These are phyloP conservation scores for Apostichopus leukothele DNA, from an alignment of 53 echinoderm and acorn worm genomes.

Conservation along the genomic window DNA sequence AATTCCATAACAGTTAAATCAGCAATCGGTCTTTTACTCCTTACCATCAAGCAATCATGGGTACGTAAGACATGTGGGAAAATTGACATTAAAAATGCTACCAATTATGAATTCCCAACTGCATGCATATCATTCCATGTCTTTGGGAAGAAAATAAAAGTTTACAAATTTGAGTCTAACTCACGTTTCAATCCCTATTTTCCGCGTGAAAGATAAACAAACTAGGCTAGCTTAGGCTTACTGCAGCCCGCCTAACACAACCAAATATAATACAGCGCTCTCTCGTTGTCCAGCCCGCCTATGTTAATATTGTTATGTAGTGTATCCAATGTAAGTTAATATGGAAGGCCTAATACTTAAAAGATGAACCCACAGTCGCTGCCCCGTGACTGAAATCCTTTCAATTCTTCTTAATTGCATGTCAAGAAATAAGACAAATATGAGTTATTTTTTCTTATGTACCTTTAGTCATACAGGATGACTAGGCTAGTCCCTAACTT, in stretches of 20 bases:
- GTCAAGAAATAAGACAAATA: too few species aligned
- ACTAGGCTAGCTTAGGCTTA: background rate
- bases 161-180: background rate
- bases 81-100: background rate
- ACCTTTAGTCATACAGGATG: too few species aligned
- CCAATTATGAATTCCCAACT: background rate
- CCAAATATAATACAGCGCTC: background rate
- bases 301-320: too few species aligned
- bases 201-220: background rate
- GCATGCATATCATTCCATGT: background rate
- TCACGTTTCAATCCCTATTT: background rate
- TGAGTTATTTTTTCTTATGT: too few species aligned
- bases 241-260: background rate
- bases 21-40: constrained; percentile 25
- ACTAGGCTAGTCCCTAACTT: too few species aligned
- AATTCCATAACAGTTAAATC: background rate
- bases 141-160: background rate
- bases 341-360: too few species aligned
- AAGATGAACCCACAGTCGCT: too few species aligned
- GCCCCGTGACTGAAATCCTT: too few species aligned
- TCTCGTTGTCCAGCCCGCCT: background rate
- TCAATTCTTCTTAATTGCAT: too few species aligned
- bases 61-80: constrained; percentile 17
- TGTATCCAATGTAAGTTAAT: too few species aligned
- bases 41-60: constrained; percentile 4